Conservation (phyloP, 2,113 vertebrate genomes). For the Spermophilus dauricus region DNA sequence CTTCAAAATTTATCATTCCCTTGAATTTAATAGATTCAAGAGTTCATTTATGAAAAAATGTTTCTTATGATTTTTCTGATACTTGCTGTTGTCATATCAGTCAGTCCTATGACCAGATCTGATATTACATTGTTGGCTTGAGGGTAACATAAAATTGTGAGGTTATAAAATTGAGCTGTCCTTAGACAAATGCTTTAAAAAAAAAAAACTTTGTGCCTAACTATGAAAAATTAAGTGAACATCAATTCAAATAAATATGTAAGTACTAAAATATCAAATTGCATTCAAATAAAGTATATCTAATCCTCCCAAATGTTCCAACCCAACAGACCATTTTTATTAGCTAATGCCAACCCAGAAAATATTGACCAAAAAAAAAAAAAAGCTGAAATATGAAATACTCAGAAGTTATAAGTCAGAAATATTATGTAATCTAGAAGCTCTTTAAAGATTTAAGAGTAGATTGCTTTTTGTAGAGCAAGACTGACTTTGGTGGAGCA, state of each 20-base stretch:
- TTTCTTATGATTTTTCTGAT: constrained; percentile 14
- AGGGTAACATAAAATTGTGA: neutral
- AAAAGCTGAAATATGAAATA: neutral
- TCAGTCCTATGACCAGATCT: neutral
- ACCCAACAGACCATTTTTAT: neutral
- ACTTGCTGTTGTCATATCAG: neutral
- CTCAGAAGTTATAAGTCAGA: neutral
- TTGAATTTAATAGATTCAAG: neutral
- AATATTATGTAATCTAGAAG: neutral
- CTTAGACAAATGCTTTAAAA: constrained; percentile 24
- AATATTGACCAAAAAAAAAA: neutral
- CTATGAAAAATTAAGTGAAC: neutral
- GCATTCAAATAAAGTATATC: neutral
- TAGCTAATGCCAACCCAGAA: neutral
- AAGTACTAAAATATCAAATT: constrained; percentile 38
- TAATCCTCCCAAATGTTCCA: neutral
- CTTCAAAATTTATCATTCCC: neutral
- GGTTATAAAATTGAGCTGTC: neutral
- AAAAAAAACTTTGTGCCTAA: neutral
- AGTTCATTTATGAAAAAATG: neutral
- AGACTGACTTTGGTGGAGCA: neutral
- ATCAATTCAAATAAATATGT: neutral
- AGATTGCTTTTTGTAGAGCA: neutral
- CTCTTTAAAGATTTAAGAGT: neutral
- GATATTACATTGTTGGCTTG: neutral